Evolutionary conservation across 2,888 invertebrate species (phyloP), one percentile per base, ranked within the genome.

Genomic region (Euplagia quadripunctaria): DNA sequence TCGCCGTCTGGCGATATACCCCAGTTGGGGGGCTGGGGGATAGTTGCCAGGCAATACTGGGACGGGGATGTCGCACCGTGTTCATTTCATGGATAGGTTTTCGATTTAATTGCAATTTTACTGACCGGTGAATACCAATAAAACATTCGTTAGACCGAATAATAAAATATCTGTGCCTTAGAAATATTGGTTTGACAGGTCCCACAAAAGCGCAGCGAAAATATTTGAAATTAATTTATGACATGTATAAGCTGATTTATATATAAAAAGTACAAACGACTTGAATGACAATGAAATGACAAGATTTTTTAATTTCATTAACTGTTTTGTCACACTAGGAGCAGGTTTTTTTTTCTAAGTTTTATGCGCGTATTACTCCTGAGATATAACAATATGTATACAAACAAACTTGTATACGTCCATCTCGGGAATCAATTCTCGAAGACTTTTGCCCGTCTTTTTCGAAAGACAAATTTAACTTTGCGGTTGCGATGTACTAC

Each of bases 1-100:
- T 87, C 82, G 87, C 87, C 88, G 88, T 87, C 88, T 87, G 86
- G 82, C 84, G 64, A 73, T 82, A 72, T 74, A 68, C 74, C 69
- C 69, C 66, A 63, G 42, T 76, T 71, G 65, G 76, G 78, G 79
- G 82, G 69, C 49, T 74, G 72, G 80, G 64, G 70, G 82, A 72
- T 82, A 83, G 82, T 82, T 83, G 82, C 84, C 77, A 83, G 80
- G 82, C 73, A 73, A 75, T 78, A 69, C 72, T 61, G 73, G 72
- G 69, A 61, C 72, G 76, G 79, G 78, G 74, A 71, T 68, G 68
- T 71, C 66, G 63, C 66, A 74, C 49, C 69, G 72, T 75, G 72
- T 73, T 76, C 79, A 55, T 76, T 46, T 76, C 80, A 66, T 74
- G 43, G 68, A 72, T 73, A 49, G 63, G 66, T 70, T 74, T 75